Evolutionary conservation across 2,797 vertebrate genomes (phyloP).

Genomic region (Darevskia mixta): DNA sequence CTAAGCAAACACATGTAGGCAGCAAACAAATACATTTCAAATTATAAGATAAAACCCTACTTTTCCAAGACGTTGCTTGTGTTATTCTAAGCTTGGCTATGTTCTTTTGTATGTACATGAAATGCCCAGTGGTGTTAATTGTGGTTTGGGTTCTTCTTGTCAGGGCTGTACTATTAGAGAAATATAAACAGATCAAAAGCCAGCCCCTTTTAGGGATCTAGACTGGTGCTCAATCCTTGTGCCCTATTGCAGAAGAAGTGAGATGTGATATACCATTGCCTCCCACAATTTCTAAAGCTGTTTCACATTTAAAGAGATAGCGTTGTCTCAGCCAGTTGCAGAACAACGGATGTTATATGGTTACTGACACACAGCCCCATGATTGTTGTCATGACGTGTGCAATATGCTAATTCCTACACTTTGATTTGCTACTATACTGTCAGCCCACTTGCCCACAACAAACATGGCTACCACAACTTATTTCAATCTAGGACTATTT

Average conservation of each 20-base stretch:
- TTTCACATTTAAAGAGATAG: constrained; percentile 8
- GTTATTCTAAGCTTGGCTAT: neutral
- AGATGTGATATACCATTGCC: neutral
- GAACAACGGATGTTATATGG: constrained; percentile 53
- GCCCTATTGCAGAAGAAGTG: neutral
- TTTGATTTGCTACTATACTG: neutral
- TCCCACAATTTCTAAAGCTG: constrained; percentile 6
- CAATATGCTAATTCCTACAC: constrained; percentile 3
- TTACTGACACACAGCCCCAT: neutral
- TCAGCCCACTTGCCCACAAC: constrained; percentile 6
- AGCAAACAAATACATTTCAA: neutral
- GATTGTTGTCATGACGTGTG: neutral
- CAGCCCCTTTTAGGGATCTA: neutral
- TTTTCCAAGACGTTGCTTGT: neutral
- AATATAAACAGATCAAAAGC: neutral
- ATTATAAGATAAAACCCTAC: neutral
- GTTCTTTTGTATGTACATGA: neutral
- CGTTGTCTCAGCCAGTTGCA: neutral
- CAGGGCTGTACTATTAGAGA: neutral
- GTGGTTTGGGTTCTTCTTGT: neutral
- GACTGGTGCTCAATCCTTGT: neutral
- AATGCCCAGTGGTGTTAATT: neutral
- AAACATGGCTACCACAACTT: constrained; percentile 38
- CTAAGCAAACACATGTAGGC: no score
- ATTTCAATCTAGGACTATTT: neutral